Percentiles rank a stretch among this genome's conserved stretches.
phyloP scores from a whole-genome alignment of 1,140 invertebrate species.

The Gerris buenoi region DNA sequence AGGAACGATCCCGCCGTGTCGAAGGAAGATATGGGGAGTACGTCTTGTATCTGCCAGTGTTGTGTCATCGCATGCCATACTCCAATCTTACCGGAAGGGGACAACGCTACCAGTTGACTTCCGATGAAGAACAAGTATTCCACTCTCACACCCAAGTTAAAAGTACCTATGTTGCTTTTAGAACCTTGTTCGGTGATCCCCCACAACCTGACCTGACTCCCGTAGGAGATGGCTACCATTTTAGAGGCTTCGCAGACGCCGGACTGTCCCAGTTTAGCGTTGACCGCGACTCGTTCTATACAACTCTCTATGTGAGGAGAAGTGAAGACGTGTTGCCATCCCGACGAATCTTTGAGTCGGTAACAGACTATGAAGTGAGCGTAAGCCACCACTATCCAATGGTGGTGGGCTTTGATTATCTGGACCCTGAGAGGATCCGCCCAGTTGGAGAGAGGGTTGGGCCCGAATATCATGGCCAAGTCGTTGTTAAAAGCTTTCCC shows the following conservation, averaged over 20 bases:
- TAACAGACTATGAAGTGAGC: slow-evolving; percentile 91
- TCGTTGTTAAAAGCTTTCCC: slow-evolving; percentile 59
- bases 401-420: slow-evolving; percentile 92
- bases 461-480: slow-evolving; percentile 47
- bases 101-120: slow-evolving; percentile 86
- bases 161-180: slow-evolving; percentile 69
- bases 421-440: slow-evolving; percentile 73
- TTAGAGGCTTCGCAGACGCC: slow-evolving; percentile 41
- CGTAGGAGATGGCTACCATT: slow-evolving; percentile 80
- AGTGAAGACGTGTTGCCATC: slow-evolving; percentile 89
- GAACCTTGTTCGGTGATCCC: slow-evolving; percentile 67
- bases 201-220: slow-evolving; percentile 74
- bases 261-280: slow-evolving; percentile 73
- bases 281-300: slow-evolving; percentile 85
- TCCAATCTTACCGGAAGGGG: slow-evolving; percentile 86
- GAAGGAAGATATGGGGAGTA: slow-evolving; percentile 84
- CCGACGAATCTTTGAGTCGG: slow-evolving; percentile 84
- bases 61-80: slow-evolving; percentile 98
- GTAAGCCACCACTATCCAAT: slow-evolving; percentile 93
- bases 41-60: slow-evolving; percentile 94
- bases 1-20: slow-evolving; percentile 93
- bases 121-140: slow-evolving; percentile 96
- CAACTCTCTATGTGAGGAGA: slow-evolving; percentile 77
- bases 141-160: slow-evolving; percentile 79
- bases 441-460: slow-evolving; percentile 48